phyloP scores from a whole-genome alignment of 2,113 vertebrate genomes.

The Brachyhypopomus gauderio region DNA sequence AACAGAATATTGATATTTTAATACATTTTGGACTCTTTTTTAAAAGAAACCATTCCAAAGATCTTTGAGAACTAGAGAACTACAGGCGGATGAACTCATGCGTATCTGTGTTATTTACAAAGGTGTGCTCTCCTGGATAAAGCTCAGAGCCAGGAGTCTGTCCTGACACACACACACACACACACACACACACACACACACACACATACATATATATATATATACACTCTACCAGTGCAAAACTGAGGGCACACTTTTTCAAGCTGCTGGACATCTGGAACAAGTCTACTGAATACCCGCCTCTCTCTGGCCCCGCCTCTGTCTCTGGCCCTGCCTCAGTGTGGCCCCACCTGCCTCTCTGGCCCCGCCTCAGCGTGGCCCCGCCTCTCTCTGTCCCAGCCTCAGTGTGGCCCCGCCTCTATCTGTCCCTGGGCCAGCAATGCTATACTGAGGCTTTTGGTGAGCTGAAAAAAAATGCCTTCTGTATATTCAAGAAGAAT shows the following conservation, averaged over 20 bases:
- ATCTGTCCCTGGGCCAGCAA: slow-evolving; percentile 44
- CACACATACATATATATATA: background rate
- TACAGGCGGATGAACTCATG: background rate
- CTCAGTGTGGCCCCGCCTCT: too few species aligned
- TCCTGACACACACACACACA: background rate
- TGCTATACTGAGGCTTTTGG: slow-evolving; percentile 64
- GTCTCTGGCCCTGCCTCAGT: too few species aligned
- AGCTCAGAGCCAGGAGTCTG: slow-evolving; percentile 8
- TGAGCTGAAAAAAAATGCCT: slow-evolving; percentile 53
- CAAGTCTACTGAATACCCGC: too few species aligned
- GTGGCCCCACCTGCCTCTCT: too few species aligned
- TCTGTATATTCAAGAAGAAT: slow-evolving; percentile 26
- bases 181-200: slow-evolving; percentile 1
- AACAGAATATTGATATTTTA: slow-evolving; percentile 23
- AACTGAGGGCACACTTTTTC: too few species aligned
- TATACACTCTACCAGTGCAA: background rate
- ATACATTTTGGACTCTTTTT: slow-evolving; percentile 31
- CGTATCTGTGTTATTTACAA: background rate
- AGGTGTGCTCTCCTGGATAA: background rate
- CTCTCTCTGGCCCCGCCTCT: slow-evolving; percentile 42
- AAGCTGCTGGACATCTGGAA: slow-evolving; percentile 1
- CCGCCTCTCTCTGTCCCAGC: background rate
- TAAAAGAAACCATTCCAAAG: slow-evolving; percentile 51
- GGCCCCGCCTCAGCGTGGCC: slow-evolving; percentile 52
- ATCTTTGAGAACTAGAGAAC: slow-evolving; percentile 14